These are phyloP conservation scores for Illadopsis cleaveri DNA, from an alignment of 2,113 vertebrate genomes.

Conservation along the genomic window DNA sequence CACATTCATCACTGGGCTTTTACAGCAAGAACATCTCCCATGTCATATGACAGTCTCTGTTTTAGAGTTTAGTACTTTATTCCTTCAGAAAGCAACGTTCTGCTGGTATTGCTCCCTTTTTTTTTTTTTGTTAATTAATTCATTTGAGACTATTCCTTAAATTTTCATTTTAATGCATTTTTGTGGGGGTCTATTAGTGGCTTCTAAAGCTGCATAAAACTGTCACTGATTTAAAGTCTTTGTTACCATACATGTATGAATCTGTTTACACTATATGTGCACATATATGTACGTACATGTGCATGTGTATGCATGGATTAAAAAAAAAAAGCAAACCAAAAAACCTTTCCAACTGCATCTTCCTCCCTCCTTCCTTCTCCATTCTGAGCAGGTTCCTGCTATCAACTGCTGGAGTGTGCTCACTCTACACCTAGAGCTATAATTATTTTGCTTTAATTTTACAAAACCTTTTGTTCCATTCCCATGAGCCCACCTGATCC, in stretches of 20 bases:
- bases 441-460: conserved; percentile 87
- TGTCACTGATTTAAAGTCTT: conserved; percentile 58
- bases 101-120: background rate
- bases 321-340: background rate
- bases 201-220: conserved; percentile 63
- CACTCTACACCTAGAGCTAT: conserved; percentile 83
- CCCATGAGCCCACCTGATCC: conserved; percentile 83
- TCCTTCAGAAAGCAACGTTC: conserved; percentile 61
- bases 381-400: conserved; percentile 76
- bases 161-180: conserved; percentile 75
- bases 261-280: background rate
- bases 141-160: conserved; percentile 74
- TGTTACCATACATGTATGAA: background rate
- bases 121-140: conserved; percentile 72
- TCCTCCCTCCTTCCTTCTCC: conserved; percentile 57
- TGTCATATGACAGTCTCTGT: conserved; percentile 37
- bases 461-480: conserved; percentile 85
- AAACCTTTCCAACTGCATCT: background rate
- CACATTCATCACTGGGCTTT: background rate
- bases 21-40: conserved; percentile 33
- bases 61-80: conserved; percentile 62
- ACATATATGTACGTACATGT: background rate
- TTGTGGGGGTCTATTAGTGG: conserved; percentile 68
- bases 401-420: conserved; percentile 76
- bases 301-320: background rate